phyloP scores from a whole-genome alignment of 1,140 invertebrate genomes.

The Heliconius hermathena region DNA sequence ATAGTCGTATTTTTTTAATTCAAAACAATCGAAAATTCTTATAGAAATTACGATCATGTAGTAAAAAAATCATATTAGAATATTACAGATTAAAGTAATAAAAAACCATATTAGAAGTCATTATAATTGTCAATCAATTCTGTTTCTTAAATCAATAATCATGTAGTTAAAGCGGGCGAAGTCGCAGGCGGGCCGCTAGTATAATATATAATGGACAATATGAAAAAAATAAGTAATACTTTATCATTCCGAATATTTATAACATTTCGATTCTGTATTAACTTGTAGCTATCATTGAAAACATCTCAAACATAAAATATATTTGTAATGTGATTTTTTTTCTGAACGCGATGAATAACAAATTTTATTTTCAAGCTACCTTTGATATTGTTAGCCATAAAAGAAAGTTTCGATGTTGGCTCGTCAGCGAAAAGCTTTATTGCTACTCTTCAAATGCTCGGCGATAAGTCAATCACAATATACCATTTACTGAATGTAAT shows the following conservation, averaged over 20 bases:
- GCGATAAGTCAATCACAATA: conserved; percentile 18
- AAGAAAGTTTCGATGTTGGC: conserved; percentile 18
- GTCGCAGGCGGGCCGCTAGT: too few relatives aligned
- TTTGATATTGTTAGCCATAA: conserved; percentile 18
- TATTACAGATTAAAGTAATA: too few relatives aligned
- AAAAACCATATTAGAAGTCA: too few relatives aligned
- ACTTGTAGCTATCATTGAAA: not conserved
- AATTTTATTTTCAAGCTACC: conserved; percentile 15
- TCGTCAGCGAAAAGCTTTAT: conserved; percentile 24
- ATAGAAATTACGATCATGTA: too few relatives aligned
- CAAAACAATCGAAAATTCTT: too few relatives aligned
- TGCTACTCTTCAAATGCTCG: conserved; percentile 8
- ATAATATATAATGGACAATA: not conserved
- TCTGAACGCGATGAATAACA: not conserved
- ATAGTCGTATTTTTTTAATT: too few relatives aligned
- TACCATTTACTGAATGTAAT: conserved; percentile 7
- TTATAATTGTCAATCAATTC: too few relatives aligned
- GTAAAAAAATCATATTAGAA: too few relatives aligned
- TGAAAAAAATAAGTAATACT: not conserved
- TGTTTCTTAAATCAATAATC: too few relatives aligned
- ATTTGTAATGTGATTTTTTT: not conserved
- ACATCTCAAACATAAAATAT: not conserved
- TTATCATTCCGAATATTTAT: not conserved
- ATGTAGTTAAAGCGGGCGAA: too few relatives aligned
- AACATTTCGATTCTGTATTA: not conserved